These are phyloP conservation scores for Mesopsocus fuscifrons DNA, from an alignment of 2,888 invertebrate genomes.

Conservation along the genomic window DNA sequence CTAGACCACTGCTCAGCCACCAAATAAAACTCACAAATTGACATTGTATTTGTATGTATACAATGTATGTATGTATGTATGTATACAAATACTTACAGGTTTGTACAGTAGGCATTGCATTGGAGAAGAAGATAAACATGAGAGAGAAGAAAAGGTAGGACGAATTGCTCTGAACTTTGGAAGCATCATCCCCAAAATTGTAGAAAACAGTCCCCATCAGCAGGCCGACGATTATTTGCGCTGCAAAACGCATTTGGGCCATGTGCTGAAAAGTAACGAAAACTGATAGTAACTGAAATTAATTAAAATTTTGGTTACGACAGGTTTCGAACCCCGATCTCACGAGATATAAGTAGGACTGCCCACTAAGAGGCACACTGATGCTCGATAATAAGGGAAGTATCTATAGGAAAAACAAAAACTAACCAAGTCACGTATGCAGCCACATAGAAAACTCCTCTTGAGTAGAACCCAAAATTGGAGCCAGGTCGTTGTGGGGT, in stretches of 20 bases:
- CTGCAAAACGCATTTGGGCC: conserved; percentile 29
- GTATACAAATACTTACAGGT: conserved; percentile 39
- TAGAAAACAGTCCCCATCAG: conserved; percentile 35
- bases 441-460: conserved; percentile 26
- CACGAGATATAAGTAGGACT: no score
- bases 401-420: no score
- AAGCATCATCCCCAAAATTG: conserved; percentile 35
- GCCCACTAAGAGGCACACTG: no score
- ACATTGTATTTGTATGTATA: no score
- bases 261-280: conserved; percentile 21
- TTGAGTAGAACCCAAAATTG: conserved; percentile 31
- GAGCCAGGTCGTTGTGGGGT: conserved; percentile 23
- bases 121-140: conserved; percentile 39
- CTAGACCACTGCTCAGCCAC: no score
- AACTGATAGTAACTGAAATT: conserved; percentile 3
- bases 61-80: no score
- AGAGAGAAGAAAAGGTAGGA: conserved; percentile 38
- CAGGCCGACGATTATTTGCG: conserved; percentile 34
- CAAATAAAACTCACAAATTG: conserved; percentile 7
- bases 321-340: no score
- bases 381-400: no score
- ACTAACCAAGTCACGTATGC: conserved; percentile 25
- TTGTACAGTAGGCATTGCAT: conserved; percentile 41
- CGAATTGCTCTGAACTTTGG: conserved; percentile 33
- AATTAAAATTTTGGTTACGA: no score